Conservation (phyloP, 2,888 invertebrate species). For the Dryobota labecula region DNA sequence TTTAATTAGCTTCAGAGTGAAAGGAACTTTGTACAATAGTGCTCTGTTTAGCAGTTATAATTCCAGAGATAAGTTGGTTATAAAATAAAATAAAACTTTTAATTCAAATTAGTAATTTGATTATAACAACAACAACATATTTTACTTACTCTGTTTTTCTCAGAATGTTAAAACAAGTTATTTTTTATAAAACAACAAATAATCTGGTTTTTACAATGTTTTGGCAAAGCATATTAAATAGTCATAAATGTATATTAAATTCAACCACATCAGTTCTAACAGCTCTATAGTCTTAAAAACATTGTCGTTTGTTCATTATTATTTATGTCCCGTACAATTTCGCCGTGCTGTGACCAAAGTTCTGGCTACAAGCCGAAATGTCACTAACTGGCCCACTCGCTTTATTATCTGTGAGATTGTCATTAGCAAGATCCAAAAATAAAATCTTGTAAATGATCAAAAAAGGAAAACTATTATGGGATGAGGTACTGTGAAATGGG, state of each 20-base stretch:
- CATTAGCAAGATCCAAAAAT: conserved; percentile 43
- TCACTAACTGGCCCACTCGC: conserved; percentile 43
- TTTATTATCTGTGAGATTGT: conserved; percentile 35
- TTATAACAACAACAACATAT: neutral
- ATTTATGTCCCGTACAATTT: conserved; percentile 38
- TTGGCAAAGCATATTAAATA: neutral
- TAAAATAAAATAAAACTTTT: neutral
- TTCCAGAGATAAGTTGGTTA: conserved; percentile 14
- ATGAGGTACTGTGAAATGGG: neutral
- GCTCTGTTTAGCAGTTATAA: conserved; percentile 21
- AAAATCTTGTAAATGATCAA: conserved; percentile 5
- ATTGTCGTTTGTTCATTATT: conserved; percentile 19
- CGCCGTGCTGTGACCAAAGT: conserved; percentile 27
- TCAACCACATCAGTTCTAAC: neutral
- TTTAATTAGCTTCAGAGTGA: conserved; percentile 50
- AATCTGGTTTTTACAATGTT: conserved; percentile 23
- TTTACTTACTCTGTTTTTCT: neutral
- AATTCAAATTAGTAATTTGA: neutral
- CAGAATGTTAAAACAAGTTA: conserved; percentile 12
- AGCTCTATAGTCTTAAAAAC: conserved; percentile 3
- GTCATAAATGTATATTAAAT: conserved; percentile 4
- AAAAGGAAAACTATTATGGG: conserved; percentile 6
- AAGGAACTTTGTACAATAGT: conserved; percentile 49
- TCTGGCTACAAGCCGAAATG: conserved; percentile 53
- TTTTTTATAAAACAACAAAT: conserved; percentile 13